Evolutionary conservation across 2,797 vertebrate species (phyloP), one percentile per base, ranked within the genome.

Genomic region (Scolopax rusticola): DNA sequence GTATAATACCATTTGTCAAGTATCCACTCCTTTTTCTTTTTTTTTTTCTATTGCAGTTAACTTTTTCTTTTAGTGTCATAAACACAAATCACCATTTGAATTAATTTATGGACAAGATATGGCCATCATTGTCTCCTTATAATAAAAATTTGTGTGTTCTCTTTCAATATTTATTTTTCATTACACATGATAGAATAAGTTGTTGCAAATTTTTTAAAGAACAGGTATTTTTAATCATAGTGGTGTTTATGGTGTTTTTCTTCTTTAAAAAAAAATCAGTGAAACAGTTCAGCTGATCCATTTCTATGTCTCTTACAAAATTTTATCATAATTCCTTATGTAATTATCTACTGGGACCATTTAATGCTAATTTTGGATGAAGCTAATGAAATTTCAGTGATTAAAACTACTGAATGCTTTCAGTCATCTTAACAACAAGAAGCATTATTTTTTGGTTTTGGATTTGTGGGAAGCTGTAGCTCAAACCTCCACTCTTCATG

Each of bases 221-320:
- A 75, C 43, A 48, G 6, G 1, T 56, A 9, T 1, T 68, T 84
- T 68, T 48, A 75, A 25, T 32, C 2, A 6, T 33, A 8, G 19
- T 23, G 6, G 2, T 43, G 4, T 12, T n/a, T 50, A 1, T 56
- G 1, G 0, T 28, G 0, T 28, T 15, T 33, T 61, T 40, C 51
- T n/a, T 13, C 3, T 74, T 69, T 32, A 28, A 81, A 73, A 38
- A 14, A 8, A 12, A 63, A 75, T 41, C 3, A 9, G 60, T 2
- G 0, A 87, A 78, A 56, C 19, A 8, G 3, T 43, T 81, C n/a
- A 67, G 11, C 15, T 71, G 28, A 89, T 8, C 1, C 9, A 51
- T 84, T 86, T 63, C 4, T 78, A 14, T 28, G 67, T 59, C 14
- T 12, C 84, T 69, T 45, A 78, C 4, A 13, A 40, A 79, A 25